These are phyloP conservation scores for Argyra leucocephala DNA, from an alignment of 2,888 invertebrate genomes.

Conservation along the genomic window DNA sequence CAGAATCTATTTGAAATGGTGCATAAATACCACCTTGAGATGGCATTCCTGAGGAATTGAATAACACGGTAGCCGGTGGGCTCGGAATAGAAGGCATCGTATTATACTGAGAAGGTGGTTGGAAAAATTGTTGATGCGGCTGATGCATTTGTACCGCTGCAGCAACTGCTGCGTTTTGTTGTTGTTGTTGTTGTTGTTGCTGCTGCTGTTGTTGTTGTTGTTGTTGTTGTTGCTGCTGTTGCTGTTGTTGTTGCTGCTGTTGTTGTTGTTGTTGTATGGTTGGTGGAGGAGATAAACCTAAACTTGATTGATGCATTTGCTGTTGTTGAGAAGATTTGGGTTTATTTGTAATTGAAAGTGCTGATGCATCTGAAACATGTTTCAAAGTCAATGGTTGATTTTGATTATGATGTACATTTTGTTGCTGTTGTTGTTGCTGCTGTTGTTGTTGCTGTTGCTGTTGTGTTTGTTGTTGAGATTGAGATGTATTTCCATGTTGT, in stretches of 20 bases:
- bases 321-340: slow-evolving; percentile 70
- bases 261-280: slow-evolving; percentile 49
- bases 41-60: slow-evolving; percentile 65
- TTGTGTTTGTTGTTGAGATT: slow-evolving; percentile 45
- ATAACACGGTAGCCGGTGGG: slow-evolving; percentile 66
- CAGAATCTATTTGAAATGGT: slow-evolving; percentile 62
- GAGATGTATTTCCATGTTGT: slow-evolving; percentile 29
- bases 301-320: slow-evolving; percentile 42
- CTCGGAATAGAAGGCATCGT: slow-evolving; percentile 78
- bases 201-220: slow-evolving; percentile 43
- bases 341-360: slow-evolving; percentile 48
- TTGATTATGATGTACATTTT: neutral
- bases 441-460: slow-evolving; percentile 39
- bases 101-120: slow-evolving; percentile 59
- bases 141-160: slow-evolving; percentile 33
- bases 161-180: slow-evolving; percentile 25
- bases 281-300: slow-evolving; percentile 50
- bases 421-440: slow-evolving; percentile 23
- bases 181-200: slow-evolving; percentile 34
- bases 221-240: slow-evolving; percentile 46
- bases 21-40: slow-evolving; percentile 71
- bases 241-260: slow-evolving; percentile 43
- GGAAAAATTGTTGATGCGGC: slow-evolving; percentile 44
- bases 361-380: slow-evolving; percentile 44
- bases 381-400: slow-evolving; percentile 35